Evolutionary conservation across 2,888 invertebrate genomes (phyloP), one percentile per base, ranked within the genome.

Genomic region (Germaria angustata): DNA sequence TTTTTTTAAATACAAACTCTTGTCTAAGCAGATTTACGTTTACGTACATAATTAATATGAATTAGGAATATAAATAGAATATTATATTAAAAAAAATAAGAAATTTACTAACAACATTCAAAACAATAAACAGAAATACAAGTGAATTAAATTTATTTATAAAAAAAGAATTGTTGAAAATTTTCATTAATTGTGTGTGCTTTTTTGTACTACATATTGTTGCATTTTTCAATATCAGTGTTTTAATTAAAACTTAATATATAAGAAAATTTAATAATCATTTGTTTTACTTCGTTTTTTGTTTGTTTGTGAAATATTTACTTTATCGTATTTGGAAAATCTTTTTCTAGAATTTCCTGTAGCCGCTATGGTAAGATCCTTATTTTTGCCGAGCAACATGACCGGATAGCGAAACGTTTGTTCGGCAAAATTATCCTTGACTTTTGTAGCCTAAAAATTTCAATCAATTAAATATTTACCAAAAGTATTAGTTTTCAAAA

Each of bases 401-500:
- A 91, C 88, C 84, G 91, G 91, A 89, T 91, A 91, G 81, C 91
- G 91, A 88, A 91, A 90, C 81, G 87, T 88, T 84, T 87, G 88
- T 76, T 89, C 89, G 83, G 88, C 86, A 87, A 89, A 87, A 80
- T 84, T 87, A 71, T 86, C 85, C 83, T 85, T 85, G 84, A 73
- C 63, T 84, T 85, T 85, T 71, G 84, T 80, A 63, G 85, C 84
- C 86, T 86, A 85, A 84, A 86, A 86, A 81, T 81, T 82, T 82
- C 13, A 79, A 79, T 44, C 51, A 44, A 65, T 65, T 81, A 53
- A 65, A 68, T 57, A 68, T 41, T 55, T 61, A 11, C 53, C 13
- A 39, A 22, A 36, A 46, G 17, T 36, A 36, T 11, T 57, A 24
- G 44, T 44, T 51, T 28, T 46, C 34, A 28, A 1, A 65, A 28